Evolutionary conservation across 2,888 invertebrate species (phyloP).

Genomic region (Calliphora vomitoria): DNA sequence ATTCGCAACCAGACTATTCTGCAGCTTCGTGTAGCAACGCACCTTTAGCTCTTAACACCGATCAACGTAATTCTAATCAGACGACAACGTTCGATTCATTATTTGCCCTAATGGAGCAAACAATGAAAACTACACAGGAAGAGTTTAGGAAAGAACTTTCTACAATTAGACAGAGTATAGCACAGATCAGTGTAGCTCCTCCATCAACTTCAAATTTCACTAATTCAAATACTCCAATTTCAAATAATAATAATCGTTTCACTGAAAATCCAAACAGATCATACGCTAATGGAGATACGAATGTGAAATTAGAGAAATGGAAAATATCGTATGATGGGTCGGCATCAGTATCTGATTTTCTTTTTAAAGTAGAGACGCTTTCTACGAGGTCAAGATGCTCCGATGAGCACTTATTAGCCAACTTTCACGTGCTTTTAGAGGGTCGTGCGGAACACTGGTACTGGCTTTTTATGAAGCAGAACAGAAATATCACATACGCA

Average conservation of each 20-base stretch:
- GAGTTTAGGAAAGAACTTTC: neutral
- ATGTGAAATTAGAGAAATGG: neutral
- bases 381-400: constrained; percentile 12
- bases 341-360: neutral
- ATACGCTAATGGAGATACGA: neutral
- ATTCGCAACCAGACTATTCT: neutral
- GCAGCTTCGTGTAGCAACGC: neutral
- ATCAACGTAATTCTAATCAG: neutral
- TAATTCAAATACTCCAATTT: neutral
- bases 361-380: constrained; percentile 1
- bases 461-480: constrained; percentile 34
- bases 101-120: neutral
- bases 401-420: constrained; percentile 27
- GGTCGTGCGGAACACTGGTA: constrained; percentile 54
- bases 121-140: neutral
- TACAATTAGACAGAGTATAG: constrained; percentile 2
- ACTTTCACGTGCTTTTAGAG: constrained; percentile 41
- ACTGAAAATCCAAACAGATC: neutral
- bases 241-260: neutral
- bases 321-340: neutral
- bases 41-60: neutral
- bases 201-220: neutral
- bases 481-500: too few relatives aligned
- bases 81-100: neutral
- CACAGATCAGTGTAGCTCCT: neutral